Percentiles rank a stretch among this genome's conserved stretches.
These are phyloP conservation scores for Agonopterix heracliana DNA, from an alignment of 2,888 invertebrate genomes.

Conservation along the genomic window DNA sequence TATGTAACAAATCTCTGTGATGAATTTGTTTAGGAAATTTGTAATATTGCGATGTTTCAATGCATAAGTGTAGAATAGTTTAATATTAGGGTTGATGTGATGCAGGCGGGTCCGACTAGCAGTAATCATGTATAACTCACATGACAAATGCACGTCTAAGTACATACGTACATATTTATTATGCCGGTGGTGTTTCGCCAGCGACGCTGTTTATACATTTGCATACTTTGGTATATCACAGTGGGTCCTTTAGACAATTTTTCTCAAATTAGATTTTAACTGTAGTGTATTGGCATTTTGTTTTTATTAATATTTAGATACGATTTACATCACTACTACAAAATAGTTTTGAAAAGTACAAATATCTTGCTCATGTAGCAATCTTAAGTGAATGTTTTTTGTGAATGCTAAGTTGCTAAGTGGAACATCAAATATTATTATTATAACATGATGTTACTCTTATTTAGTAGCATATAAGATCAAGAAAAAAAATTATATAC, in stretches of 20 bases:
- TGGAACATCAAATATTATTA: neutral
- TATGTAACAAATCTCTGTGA: conserved; percentile 68
- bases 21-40: conserved; percentile 62
- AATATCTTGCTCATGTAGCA: conserved; percentile 70
- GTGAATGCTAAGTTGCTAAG: neutral
- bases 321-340: conserved; percentile 20
- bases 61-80: conserved; percentile 36
- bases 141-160: conserved; percentile 46
- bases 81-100: conserved; percentile 32
- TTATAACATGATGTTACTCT: conserved; percentile 55
- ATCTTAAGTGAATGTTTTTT: conserved; percentile 20
- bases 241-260: conserved; percentile 49
- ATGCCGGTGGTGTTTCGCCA: conserved; percentile 24
- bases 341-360: conserved; percentile 56
- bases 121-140: conserved; percentile 29
- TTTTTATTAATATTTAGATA: conserved; percentile 21
- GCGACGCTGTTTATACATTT: conserved; percentile 27
- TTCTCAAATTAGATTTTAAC: conserved; percentile 47
- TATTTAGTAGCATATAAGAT: conserved; percentile 24
- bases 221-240: conserved; percentile 30
- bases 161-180: conserved; percentile 22
- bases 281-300: conserved; percentile 39
- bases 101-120: conserved; percentile 29
- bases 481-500: conserved; percentile 26
- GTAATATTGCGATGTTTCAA: conserved; percentile 48